These are phyloP conservation scores for Gastracanthus pulcherrimus DNA, from an alignment of 2,888 invertebrate species.

Conservation along the genomic window DNA sequence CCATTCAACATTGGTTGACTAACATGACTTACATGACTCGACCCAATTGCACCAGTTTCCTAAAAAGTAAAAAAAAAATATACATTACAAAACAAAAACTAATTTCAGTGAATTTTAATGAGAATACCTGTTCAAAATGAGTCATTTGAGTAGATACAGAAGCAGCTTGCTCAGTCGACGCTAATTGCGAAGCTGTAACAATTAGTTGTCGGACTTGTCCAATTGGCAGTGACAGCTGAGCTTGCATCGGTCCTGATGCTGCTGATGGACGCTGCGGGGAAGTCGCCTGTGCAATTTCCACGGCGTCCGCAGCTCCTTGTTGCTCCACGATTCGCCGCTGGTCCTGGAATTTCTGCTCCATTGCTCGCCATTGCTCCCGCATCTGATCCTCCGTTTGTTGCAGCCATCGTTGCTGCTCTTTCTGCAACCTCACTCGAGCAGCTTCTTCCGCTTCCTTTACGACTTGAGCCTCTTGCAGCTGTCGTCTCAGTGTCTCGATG, in stretches of 20 bases:
- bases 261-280: no score
- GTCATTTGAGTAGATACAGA: constrained; percentile 71
- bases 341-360: constrained; percentile 71
- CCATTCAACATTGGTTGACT: constrained; percentile 76
- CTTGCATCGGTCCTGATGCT: no score
- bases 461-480: no score
- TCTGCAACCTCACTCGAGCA: constrained; percentile 66
- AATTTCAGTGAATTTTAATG: not conserved
- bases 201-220: no score
- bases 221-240: no score
- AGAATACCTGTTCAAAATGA: constrained; percentile 67
- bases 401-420: constrained; percentile 72
- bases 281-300: no score
- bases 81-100: not conserved
- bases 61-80: constrained; percentile 55
- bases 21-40: constrained; percentile 42
- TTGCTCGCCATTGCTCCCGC: constrained; percentile 72
- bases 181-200: no score
- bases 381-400: constrained; percentile 68
- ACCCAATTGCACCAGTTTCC: constrained; percentile 66
- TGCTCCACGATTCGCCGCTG: constrained; percentile 67
- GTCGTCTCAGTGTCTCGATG: no score
- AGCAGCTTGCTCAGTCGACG: no score
- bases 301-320: no score
- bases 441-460: constrained; percentile 69